Evolutionary conservation across 2,113 vertebrate genomes (phyloP).

Genomic region (Crotalus viridis): DNA sequence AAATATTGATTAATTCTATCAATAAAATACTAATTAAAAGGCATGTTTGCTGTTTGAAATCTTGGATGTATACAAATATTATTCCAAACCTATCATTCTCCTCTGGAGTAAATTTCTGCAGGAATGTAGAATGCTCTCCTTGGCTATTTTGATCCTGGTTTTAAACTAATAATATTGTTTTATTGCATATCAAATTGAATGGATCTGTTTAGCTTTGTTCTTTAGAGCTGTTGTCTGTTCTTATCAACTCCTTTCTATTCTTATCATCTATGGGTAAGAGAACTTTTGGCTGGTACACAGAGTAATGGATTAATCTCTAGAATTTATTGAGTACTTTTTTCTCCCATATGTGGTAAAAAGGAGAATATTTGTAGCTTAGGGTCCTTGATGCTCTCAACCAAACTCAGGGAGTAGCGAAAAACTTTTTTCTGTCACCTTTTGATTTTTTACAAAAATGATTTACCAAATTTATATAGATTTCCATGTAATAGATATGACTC

Average conservation of each 20-base stretch:
- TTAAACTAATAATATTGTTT: background rate
- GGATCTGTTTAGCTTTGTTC: background rate
- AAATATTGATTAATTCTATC: background rate
- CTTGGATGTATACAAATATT: background rate
- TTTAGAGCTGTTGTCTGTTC: background rate
- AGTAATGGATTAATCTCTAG: background rate
- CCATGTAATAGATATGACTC: background rate
- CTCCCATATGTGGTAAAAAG: background rate
- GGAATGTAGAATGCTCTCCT: background rate
- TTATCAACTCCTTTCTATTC: background rate
- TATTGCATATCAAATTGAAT: background rate
- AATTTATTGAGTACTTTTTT: background rate
- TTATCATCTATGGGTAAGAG: background rate
- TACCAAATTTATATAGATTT: background rate
- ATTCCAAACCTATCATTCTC: background rate
- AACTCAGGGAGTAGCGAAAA: background rate
- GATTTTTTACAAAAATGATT: background rate
- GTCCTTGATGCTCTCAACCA: background rate
- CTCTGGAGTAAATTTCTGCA: background rate
- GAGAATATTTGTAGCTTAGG: background rate
- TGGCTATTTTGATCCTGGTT: background rate
- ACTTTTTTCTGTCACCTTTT: background rate
- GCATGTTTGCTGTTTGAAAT: background rate
- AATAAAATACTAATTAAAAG: background rate
- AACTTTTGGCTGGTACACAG: background rate